Percentiles rank a stretch among this genome's conserved stretches.
Evolutionary conservation across 2,113 vertebrate genomes (phyloP).

Genomic region (Urocolius indicus): DNA sequence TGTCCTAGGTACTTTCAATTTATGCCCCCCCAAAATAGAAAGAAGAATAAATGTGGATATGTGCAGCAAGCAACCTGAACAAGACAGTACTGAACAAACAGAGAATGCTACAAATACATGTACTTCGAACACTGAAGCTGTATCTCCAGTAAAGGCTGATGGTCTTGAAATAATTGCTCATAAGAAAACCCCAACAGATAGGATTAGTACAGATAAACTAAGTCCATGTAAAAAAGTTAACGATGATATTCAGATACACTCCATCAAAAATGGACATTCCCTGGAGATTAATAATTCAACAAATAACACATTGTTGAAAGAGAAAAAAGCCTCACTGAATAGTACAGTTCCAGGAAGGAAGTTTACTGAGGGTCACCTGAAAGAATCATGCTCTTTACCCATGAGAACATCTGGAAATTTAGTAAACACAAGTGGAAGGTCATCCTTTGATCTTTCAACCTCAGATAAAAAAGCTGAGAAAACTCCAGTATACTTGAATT

Average conservation of each 20-base stretch:
- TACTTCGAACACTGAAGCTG: background rate
- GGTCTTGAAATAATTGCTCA: background rate
- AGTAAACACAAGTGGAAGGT: constrained; percentile 71
- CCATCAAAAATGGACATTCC: background rate
- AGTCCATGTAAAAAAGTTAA: constrained; percentile 15
- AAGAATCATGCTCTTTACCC: constrained; percentile 68
- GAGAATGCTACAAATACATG: background rate
- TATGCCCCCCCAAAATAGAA: background rate
- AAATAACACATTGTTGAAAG: constrained; percentile 51
- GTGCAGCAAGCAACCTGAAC: background rate
- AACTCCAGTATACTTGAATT: constrained; percentile 56
- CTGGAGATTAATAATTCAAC: constrained; percentile 34
- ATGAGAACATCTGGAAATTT: constrained; percentile 67
- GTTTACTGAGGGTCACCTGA: constrained; percentile 66
- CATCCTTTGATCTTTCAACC: constrained; percentile 76
- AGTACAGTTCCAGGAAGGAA: constrained; percentile 57
- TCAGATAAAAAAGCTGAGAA: constrained; percentile 76
- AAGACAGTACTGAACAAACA: background rate
- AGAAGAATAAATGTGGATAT: background rate
- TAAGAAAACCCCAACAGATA: background rate
- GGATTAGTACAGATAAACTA: constrained; percentile 12
- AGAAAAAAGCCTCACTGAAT: constrained; percentile 51
- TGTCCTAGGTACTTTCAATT: background rate
- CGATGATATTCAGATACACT: constrained; percentile 29
- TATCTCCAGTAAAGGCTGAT: constrained; percentile 12